Evolutionary conservation across 1,140 invertebrate species (phyloP), one percentile per base, ranked within the genome.

Genomic region (Saccostrea echinata): DNA sequence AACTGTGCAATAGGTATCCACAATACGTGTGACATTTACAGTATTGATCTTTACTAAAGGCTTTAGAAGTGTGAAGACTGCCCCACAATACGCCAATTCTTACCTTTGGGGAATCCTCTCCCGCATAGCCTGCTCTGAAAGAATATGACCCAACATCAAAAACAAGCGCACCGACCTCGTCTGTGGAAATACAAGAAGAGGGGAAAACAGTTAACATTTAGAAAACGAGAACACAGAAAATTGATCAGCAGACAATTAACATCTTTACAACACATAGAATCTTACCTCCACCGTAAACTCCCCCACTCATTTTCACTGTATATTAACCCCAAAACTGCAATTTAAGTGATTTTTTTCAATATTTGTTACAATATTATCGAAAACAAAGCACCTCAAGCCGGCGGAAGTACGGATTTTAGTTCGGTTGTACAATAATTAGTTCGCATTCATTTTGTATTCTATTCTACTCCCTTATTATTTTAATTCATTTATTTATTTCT

Each of bases 131-230:
- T 30, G 97, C 97, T 88, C 97, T 95, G 53, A 98, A 94, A 1
- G 98, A 98, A 95, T 98, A 97, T 92, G 98, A 98, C 0, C 98
- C 99, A 76, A 98, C 96, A 95, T 99, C 99, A 94, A 99, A 99
- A 16, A 99, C 99, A 86, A 99, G 94, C 0, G 99, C 99, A 21
- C 98, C 98, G 90, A 99, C 99, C 95, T 99, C 99, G 96, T 99
- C 99, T 96, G 90, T 61, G 92, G 90, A 90, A 43, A 91, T 76
- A 86, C 18, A 55, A 61, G 11, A 84, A 16, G 9, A 43, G 43
- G 9, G n/a, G 43, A 43, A 43, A 43, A 43, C 9, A 43, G 43
- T 43, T 43, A 43, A 43, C 43, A 43, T 43, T 43, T 43, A n/a
- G n/a, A n/a, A n/a, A n/a, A n/a, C 43, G 43, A 43, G 43, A 43